These are phyloP conservation scores for Coelopa frigida DNA, from an alignment of 1,140 invertebrate species.

Conservation along the genomic window DNA sequence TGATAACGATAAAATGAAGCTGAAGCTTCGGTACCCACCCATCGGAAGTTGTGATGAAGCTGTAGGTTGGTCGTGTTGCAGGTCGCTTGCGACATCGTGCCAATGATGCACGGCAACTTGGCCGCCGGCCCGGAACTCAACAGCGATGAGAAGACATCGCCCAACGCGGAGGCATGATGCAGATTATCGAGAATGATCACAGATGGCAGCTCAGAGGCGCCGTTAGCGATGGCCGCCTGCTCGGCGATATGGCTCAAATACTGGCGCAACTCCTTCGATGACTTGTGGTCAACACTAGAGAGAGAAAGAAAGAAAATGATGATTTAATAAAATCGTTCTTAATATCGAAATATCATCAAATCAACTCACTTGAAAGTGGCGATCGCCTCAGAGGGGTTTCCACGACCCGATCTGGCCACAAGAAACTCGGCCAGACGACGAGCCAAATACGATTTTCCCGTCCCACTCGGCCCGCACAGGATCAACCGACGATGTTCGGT, in stretches of 20 bases:
- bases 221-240: constrained; percentile 71
- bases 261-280: constrained; percentile 85
- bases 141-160: constrained; percentile 83
- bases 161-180: constrained; percentile 84
- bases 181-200: constrained; percentile 95
- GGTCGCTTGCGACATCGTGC: constrained; percentile 93
- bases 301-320: constrained; percentile 16
- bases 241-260: constrained; percentile 89
- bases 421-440: constrained; percentile 91
- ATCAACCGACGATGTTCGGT: constrained; percentile 90
- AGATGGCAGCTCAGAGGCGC: constrained; percentile 66
- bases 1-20: constrained; percentile 31
- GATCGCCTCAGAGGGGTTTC: constrained; percentile 67
- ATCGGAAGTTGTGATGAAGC: constrained; percentile 90
- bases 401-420: constrained; percentile 57
- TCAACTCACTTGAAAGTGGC: constrained; percentile 77
- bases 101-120: constrained; percentile 67
- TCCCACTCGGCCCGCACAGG: constrained; percentile 92
- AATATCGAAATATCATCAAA: neutral
- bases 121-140: constrained; percentile 70
- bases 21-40: constrained; percentile 43
- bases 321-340: constrained; percentile 3
- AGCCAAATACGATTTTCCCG: constrained; percentile 94
- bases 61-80: constrained; percentile 93
- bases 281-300: constrained; percentile 89